Evolutionary conservation across 1,140 invertebrate species (phyloP).

Genomic region (Vanessa tameamea): DNA sequence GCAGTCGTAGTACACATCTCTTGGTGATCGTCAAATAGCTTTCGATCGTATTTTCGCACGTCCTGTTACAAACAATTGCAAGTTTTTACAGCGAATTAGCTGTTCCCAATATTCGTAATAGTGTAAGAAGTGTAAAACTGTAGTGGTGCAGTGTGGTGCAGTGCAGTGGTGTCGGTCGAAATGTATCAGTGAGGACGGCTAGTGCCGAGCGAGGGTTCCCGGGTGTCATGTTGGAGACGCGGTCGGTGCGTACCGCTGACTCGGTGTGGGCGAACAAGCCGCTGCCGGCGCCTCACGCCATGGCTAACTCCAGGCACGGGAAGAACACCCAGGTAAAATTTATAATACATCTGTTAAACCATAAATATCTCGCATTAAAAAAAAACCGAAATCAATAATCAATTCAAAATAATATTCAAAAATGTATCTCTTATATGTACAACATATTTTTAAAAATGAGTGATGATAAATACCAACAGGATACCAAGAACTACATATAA

Average conservation of each 20-base stretch:
- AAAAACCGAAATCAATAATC: too few relatives aligned
- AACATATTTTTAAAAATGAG: too few relatives aligned
- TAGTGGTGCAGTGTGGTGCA: conserved; percentile 64
- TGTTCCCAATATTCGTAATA: conserved; percentile 29
- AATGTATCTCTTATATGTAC: too few relatives aligned
- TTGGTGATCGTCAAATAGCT: conserved; percentile 58
- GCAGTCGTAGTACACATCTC: conserved; percentile 50
- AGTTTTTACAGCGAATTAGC: conserved; percentile 43
- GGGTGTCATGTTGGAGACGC: conserved; percentile 81
- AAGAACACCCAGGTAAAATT: conserved; percentile 72
- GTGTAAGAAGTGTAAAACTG: conserved; percentile 39
- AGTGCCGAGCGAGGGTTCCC: conserved; percentile 49
- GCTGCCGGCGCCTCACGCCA: conserved; percentile 79
- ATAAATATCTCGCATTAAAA: not conserved
- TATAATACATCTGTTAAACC: conserved; percentile 21
- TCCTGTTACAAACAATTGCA: conserved; percentile 63
- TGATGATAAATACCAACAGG: not conserved
- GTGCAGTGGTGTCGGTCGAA: conserved; percentile 51
- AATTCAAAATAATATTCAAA: too few relatives aligned
- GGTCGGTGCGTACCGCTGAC: conserved; percentile 78
- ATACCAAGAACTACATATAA: not conserved
- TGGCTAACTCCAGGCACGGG: conserved; percentile 79
- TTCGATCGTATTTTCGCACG: conserved; percentile 73
- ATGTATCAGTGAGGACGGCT: conserved; percentile 67
- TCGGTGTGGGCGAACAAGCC: conserved; percentile 80